Evolutionary conservation across 2,113 vertebrate genomes (phyloP).

Genomic region (Clarias macrocephalus): DNA sequence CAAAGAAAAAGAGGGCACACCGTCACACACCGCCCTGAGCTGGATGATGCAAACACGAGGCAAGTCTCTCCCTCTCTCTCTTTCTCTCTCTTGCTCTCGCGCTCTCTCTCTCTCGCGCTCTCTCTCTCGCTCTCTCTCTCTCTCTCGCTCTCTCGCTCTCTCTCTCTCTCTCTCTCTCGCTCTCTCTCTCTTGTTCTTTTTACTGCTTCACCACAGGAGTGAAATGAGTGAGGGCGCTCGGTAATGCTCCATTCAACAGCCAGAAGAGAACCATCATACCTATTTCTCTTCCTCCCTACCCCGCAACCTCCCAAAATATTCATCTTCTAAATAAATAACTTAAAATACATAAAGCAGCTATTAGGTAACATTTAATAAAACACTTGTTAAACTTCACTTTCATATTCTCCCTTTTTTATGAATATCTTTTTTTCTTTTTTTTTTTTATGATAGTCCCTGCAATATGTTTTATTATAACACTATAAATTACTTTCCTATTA

Average conservation of each 20-base stretch:
- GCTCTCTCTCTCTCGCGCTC: background rate
- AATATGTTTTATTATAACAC: background rate
- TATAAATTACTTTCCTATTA: constrained; percentile 24
- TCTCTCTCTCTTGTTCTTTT: background rate
- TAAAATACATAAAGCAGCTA: background rate
- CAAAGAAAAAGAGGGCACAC: constrained; percentile 57
- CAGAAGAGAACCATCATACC: background rate
- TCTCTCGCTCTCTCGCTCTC: background rate
- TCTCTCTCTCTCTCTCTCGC: background rate
- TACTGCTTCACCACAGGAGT: constrained; percentile 46
- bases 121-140: background rate
- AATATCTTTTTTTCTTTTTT: background rate
- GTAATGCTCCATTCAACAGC: constrained; percentile 5
- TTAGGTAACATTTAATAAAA: background rate
- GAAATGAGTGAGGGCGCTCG: constrained; percentile 11
- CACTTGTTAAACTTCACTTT: background rate
- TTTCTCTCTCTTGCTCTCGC: background rate
- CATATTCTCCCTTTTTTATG: background rate
- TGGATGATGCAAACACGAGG: constrained; percentile 78
- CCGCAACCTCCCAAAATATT: background rate
- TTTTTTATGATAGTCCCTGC: background rate
- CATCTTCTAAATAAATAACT: background rate
- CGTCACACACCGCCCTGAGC: constrained; percentile 39
- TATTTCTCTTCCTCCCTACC: background rate
- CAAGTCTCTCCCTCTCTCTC: constrained; percentile 74